Evolutionary conservation across 2,113 vertebrate species (phyloP), one percentile per base, ranked within the genome.

Genomic region (Grallaria varia): DNA sequence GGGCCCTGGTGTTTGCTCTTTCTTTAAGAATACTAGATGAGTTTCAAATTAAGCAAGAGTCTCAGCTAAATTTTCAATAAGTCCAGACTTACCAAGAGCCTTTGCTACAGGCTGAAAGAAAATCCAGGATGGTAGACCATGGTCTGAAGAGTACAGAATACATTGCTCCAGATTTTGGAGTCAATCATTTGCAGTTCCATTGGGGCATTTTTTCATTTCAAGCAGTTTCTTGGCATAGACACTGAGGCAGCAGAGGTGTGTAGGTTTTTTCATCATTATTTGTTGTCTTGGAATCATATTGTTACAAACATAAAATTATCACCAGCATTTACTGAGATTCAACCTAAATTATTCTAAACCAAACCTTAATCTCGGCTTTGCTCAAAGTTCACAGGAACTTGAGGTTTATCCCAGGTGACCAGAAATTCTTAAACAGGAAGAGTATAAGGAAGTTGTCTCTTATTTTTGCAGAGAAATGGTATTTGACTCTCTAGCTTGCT

Each of bases 401-500:
- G 21, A 72, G 9, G 23, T 92, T 86, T 85, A 71, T 84, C 68
- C 47, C 76, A 89, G 76, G 88, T 56, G 39, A 95, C 37, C 68
- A 90, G 60, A 92, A 95, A 81, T 81, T 84, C 39, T 44, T 90
- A 63, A 63, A 66, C 68, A 84, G 58, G 42, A 52, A 58, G 27
- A 39, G 16, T 75, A 40, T 39, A 92, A 39, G 39, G 63, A 95
- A 77, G 68, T 62, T 88, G 72, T 30, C 45, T 90, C 63, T 96
- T 85, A 87, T 7, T 95, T 55, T 76, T 72, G 23, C 15, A 93
- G 24, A 69, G 72, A 93, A 87, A 92, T 35, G 31, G 21, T 86
- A 67, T 86, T 93, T 95, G 80, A 90, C 64, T 94, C 33, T 56
- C 68, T 60, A 92, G 64, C 80, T 89, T 93, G 89, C 63, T 92